phyloP scores from a whole-genome alignment of 2,113 vertebrate species.

The Chaetorhynchus papuensis region DNA sequence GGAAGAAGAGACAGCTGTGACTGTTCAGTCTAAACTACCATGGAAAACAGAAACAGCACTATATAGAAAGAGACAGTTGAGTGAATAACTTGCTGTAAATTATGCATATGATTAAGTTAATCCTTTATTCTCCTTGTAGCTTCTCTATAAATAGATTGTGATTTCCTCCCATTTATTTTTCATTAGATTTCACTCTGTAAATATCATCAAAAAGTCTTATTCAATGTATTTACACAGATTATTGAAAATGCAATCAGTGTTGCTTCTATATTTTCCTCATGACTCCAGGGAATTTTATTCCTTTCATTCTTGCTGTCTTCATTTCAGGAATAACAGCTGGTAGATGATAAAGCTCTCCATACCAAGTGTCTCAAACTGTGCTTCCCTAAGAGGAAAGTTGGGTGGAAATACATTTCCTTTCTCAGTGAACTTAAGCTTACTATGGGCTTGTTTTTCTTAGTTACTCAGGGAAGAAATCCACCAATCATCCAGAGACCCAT shows the following conservation, averaged over 20 bases:
- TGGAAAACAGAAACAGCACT: neutral
- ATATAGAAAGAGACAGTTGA: neutral
- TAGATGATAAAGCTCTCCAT: neutral
- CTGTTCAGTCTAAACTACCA: neutral
- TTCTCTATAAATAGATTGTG: neutral
- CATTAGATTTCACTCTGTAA: neutral
- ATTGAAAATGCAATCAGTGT: neutral
- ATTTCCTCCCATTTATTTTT: conserved; percentile 4
- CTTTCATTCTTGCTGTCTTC: neutral
- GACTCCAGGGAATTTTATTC: neutral
- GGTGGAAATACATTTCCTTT: neutral
- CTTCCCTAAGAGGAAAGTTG: neutral
- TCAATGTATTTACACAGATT: neutral
- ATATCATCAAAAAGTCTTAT: neutral
- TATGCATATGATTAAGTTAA: conserved; percentile 11
- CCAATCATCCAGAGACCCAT: neutral
- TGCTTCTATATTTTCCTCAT: neutral
- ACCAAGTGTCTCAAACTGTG: neutral
- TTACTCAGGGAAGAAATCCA: neutral
- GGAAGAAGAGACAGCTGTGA: conserved; percentile 23
- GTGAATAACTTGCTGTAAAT: neutral
- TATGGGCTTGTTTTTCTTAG: neutral
- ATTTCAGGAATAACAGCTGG: neutral
- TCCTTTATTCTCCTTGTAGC: conserved; percentile 7
- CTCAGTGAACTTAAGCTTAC: neutral